A percentile compares a stretch with the other conserved stretches of the same genome.
Evolutionary conservation across 1,140 invertebrate genomes (phyloP).

Genomic region (Apis laboriosa): DNA sequence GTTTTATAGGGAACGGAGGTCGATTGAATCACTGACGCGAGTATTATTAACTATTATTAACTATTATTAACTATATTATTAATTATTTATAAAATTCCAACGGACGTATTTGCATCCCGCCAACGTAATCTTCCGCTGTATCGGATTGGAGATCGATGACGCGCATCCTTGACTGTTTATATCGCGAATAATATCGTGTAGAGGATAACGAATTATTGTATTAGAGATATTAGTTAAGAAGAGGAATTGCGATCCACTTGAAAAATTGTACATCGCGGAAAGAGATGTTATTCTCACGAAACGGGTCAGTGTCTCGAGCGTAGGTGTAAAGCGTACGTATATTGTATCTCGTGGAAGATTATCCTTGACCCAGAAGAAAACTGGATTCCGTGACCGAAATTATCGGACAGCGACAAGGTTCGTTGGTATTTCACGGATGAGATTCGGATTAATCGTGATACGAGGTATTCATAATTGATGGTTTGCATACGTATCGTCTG

Average conservation of each 20-base stretch:
- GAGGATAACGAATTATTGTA: neutral
- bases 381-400: constrained; percentile 52
- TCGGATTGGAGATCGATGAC: neutral
- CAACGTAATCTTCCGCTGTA: neutral
- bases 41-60: constrained; percentile 49
- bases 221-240: no score
- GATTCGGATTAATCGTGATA: constrained; percentile 36
- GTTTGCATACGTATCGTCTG: constrained; percentile 12
- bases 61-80: constrained; percentile 60
- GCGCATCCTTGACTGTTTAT: neutral
- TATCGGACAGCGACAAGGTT: constrained; percentile 13
- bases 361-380: constrained; percentile 55
- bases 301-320: neutral
- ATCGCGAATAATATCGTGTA: neutral
- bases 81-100: constrained; percentile 59
- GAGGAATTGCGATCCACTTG: no score
- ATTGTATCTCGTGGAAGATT: constrained; percentile 6
- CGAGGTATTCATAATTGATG: neutral
- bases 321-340: neutral
- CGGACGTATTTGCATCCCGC: constrained; percentile 27
- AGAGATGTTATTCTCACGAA: neutral
- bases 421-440: constrained; percentile 32
- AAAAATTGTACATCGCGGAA: neutral
- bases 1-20: constrained; percentile 45
- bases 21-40: constrained; percentile 44